A percentile compares a stretch with the other conserved stretches of the same genome.
Conservation (phyloP, 1,140 invertebrate species). For the Drosophila ironensis region DNA sequence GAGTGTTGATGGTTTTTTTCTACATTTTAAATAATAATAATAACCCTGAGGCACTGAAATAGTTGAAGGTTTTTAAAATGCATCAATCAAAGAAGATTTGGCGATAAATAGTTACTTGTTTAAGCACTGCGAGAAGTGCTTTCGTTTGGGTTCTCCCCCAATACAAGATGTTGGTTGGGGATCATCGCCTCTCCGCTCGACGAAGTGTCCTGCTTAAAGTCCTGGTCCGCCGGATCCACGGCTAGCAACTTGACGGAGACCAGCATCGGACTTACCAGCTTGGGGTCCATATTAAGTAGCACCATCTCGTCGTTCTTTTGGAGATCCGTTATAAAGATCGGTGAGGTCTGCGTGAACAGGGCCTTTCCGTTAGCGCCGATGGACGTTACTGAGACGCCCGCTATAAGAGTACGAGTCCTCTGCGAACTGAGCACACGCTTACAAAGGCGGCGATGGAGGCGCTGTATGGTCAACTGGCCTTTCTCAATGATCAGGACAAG, state of each 20-base stretch:
- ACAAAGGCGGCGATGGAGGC: constrained; percentile 85
- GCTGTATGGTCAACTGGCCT: constrained; percentile 84
- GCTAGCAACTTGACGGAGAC: constrained; percentile 88
- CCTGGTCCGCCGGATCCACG: constrained; percentile 83
- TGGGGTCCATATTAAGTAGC: constrained; percentile 85
- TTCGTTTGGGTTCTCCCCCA: too few species aligned
- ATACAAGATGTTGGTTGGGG: constrained; percentile 75
- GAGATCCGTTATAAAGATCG: constrained; percentile 84
- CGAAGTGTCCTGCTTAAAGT: constrained; percentile 66
- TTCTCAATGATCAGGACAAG: constrained; percentile 86
- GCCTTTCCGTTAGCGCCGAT: constrained; percentile 87
- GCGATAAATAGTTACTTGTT: too few species aligned
- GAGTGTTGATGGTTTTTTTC: too few species aligned
- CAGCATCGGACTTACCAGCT: constrained; percentile 86
- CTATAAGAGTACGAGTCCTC: constrained; percentile 84
- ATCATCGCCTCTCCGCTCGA: constrained; percentile 45
- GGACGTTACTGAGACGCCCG: constrained; percentile 86
- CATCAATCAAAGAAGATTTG: too few species aligned
- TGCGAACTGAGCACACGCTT: constrained; percentile 86
- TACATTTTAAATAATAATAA: too few species aligned
- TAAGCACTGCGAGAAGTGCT: too few species aligned
- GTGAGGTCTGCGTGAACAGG: constrained; percentile 85
- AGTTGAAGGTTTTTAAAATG: too few species aligned
- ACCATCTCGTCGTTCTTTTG: constrained; percentile 86
- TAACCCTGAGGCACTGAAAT: too few species aligned